Conservation (phyloP, 2,797 vertebrate species). For the Lates japonicus region DNA sequence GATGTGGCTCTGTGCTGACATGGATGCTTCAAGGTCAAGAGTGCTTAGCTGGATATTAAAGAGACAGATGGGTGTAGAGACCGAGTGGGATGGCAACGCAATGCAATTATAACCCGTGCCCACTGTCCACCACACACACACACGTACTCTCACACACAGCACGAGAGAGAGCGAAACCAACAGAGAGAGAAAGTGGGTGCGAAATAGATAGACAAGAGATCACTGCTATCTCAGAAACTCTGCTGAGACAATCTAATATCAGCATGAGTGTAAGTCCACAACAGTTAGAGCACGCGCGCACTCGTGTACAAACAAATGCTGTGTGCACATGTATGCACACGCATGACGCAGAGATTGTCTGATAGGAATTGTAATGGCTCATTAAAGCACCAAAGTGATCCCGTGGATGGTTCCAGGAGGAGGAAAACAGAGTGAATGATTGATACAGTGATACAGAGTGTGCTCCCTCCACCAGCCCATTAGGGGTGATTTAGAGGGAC, state of each 20-base stretch:
- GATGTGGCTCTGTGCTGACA: constrained; percentile 53
- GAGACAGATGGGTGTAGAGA: constrained; percentile 78
- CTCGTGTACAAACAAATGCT: constrained; percentile 56
- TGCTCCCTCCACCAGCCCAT: constrained; percentile 81
- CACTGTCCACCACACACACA: constrained; percentile 59
- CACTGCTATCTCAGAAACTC: constrained; percentile 67
- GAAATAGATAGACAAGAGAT: constrained; percentile 67
- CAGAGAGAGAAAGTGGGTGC: constrained; percentile 55
- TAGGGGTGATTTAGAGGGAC: constrained; percentile 83
- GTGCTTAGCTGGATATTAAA: constrained; percentile 83
- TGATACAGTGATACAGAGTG: constrained; percentile 80
- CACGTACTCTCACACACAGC: constrained; percentile 18
- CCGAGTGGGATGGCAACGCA: constrained; percentile 73
- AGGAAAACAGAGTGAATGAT: constrained; percentile 83
- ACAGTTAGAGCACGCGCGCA: constrained; percentile 51
- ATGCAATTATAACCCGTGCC: constrained; percentile 78
- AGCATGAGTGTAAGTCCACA: constrained; percentile 69
- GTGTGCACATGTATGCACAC: constrained; percentile 33
- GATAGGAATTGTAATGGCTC: constrained; percentile 86
- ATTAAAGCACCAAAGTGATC: constrained; percentile 83
- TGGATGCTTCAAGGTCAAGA: constrained; percentile 83
- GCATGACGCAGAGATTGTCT: constrained; percentile 68
- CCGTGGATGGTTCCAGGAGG: constrained; percentile 76
- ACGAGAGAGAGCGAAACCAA: constrained; percentile 18
- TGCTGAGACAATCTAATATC: constrained; percentile 73